Percentiles rank a stretch among this genome's conserved stretches.
Evolutionary conservation across 2,113 vertebrate species (phyloP).

Genomic region (Corythaeola cristata): DNA sequence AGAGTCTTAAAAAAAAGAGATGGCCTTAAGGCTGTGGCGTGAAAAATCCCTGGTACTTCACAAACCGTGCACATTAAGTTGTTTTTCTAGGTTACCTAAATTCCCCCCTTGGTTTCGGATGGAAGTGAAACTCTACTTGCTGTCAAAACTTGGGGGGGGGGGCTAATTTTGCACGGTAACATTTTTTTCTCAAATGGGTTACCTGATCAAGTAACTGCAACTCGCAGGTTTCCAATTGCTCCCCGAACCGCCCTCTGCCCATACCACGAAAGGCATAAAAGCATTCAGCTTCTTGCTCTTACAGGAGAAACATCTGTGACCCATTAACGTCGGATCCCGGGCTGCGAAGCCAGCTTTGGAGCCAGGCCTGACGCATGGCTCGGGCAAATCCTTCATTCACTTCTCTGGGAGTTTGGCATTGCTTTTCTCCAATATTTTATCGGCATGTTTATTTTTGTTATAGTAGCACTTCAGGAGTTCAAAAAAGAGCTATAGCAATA

Average conservation of each 20-base stretch:
- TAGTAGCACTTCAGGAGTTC: background rate
- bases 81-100: slow-evolving; percentile 12
- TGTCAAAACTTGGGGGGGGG: background rate
- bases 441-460: slow-evolving; percentile 2
- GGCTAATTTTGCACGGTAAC: background rate
- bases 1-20: background rate
- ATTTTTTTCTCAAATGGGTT: background rate
- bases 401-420: background rate
- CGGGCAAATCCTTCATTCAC: background rate
- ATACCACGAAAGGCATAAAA: slow-evolving; percentile 11
- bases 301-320: slow-evolving; percentile 23
- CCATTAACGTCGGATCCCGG: background rate
- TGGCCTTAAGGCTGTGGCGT: background rate
- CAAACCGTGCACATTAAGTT: background rate
- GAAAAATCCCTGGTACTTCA: slow-evolving; percentile 52
- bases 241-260: background rate
- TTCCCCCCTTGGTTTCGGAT: background rate
- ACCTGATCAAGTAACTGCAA: background rate
- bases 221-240: background rate
- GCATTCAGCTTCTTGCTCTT: background rate
- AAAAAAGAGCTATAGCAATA: background rate
- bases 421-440: background rate
- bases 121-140: slow-evolving; percentile 33
- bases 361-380: background rate
- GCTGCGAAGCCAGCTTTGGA: background rate